Evolutionary conservation across 2,113 vertebrate species (phyloP), one percentile per base, ranked within the genome.

Genomic region (Rhineura floridana): DNA sequence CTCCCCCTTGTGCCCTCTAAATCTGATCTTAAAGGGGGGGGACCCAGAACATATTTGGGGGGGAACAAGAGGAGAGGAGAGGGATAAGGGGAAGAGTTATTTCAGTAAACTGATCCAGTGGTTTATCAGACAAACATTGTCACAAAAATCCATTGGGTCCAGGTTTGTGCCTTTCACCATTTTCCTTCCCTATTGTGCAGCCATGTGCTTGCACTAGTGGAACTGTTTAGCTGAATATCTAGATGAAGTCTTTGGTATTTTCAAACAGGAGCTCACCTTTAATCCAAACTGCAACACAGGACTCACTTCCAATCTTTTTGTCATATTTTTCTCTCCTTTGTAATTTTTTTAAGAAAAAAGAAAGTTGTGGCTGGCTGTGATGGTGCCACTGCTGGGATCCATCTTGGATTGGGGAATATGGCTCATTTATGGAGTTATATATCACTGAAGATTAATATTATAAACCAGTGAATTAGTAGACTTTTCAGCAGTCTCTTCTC

Each of bases 391-490:
- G 15, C 4, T 52, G 17, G 36, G 17, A 76, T 28, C 55, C 42
- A 59, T 6, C 8, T 62, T 70, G 5, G 46, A 21, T 50, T 75
- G 50, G 12, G 65, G 25, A n/a, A 3, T 13, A 36, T 78, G 59
- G 33, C 59, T 78, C 42, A 86, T 9, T 36, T 86, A 46, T 33
- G n/a, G 7, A 72, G 39, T 72, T 36, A 72, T n/a, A 72, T 72
- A 69, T 65, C 65, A 25, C 30, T 69, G 17, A 36, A 36, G 17
- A 72, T 39, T 72, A 72, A 36, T 39, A 72, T 72, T 7, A 7
- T 33, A 93, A 94, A 93, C 91, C 93, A 92, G 90, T 92, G 87
- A 94, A 80, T 72, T 65, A 42, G 92, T 90, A 91, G 87, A 70
- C 75, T 62, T 70, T 6, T 59, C 85, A 17, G 80, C 73, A 79